phyloP scores from a whole-genome alignment of 2,888 invertebrate genomes.

The Plagodis dolabraria region DNA sequence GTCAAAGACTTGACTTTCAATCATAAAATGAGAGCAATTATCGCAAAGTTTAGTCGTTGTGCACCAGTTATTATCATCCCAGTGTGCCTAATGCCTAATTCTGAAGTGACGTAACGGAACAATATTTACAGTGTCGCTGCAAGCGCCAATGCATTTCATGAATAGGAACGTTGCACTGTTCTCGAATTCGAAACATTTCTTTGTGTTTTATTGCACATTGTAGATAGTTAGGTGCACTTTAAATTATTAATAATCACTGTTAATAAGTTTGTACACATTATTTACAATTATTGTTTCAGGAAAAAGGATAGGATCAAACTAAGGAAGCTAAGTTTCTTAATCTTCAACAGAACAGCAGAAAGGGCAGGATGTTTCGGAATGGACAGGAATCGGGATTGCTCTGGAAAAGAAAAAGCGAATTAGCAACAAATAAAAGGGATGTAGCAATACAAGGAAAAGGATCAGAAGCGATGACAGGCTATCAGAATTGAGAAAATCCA shows the following conservation, averaged over 20 bases:
- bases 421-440: slow-evolving; percentile 18
- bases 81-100: slow-evolving; percentile 7
- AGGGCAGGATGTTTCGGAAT: slow-evolving; percentile 3
- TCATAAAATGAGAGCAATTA: too few relatives aligned
- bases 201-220: background rate
- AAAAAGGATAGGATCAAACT: background rate
- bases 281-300: background rate
- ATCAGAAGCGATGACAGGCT: slow-evolving; percentile 17
- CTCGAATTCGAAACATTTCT: slow-evolving; percentile 27
- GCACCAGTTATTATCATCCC: background rate
- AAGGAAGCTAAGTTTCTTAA: background rate
- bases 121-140: slow-evolving; percentile 62
- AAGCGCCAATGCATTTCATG: slow-evolving; percentile 44
- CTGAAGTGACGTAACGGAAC: slow-evolving; percentile 35
- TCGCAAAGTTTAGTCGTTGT: too few relatives aligned
- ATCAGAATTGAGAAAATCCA: slow-evolving; percentile 27
- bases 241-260: too few relatives aligned
- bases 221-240: too few relatives aligned
- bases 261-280: too few relatives aligned
- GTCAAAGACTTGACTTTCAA: too few relatives aligned
- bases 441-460: slow-evolving; percentile 27
- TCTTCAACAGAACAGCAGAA: slow-evolving; percentile 1
- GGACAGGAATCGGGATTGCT: slow-evolving; percentile 31
- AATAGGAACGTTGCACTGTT: slow-evolving; percentile 29
- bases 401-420: slow-evolving; percentile 18